phyloP scores from a whole-genome alignment of 1,140 invertebrate species.

The Apis dorsata region DNA sequence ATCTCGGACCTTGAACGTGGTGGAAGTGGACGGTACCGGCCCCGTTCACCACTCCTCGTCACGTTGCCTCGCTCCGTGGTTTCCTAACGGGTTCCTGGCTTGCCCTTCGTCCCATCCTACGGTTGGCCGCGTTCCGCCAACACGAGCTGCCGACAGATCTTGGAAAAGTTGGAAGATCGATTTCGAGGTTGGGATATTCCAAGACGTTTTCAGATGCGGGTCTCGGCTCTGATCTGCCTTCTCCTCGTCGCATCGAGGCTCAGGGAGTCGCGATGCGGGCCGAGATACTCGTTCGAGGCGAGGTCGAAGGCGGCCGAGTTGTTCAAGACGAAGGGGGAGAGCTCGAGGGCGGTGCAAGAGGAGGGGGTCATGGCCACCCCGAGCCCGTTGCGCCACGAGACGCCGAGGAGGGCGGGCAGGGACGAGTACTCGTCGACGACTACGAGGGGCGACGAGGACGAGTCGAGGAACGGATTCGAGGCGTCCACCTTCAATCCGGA shows the following conservation, averaged over 20 bases:
- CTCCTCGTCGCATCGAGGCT: conserved; percentile 61
- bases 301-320: conserved; percentile 57
- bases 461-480: conserved; percentile 69
- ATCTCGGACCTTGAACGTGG: conserved; percentile 77
- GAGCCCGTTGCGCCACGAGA: conserved; percentile 44
- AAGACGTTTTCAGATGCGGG: conserved; percentile 66
- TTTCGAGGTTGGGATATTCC: background rate
- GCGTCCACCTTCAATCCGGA: conserved; percentile 79
- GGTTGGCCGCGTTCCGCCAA: conserved; percentile 59
- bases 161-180: conserved; percentile 7
- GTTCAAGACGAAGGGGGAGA: conserved; percentile 55
- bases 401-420: conserved; percentile 42
- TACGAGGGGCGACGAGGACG: conserved; percentile 39
- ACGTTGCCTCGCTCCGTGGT: conserved; percentile 8
- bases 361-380: conserved; percentile 42
- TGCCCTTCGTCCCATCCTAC: background rate
- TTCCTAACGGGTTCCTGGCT: conserved; percentile 46
- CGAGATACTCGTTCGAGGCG: conserved; percentile 64
- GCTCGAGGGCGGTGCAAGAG: conserved; percentile 45
- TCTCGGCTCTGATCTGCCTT: conserved; percentile 47
- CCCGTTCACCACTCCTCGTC: conserved; percentile 10
- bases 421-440: conserved; percentile 10
- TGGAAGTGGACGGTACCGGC: conserved; percentile 67
- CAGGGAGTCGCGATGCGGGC: conserved; percentile 51
- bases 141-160: background rate